Conservation (phyloP, 2,888 invertebrate species). For the Allacma fusca region DNA sequence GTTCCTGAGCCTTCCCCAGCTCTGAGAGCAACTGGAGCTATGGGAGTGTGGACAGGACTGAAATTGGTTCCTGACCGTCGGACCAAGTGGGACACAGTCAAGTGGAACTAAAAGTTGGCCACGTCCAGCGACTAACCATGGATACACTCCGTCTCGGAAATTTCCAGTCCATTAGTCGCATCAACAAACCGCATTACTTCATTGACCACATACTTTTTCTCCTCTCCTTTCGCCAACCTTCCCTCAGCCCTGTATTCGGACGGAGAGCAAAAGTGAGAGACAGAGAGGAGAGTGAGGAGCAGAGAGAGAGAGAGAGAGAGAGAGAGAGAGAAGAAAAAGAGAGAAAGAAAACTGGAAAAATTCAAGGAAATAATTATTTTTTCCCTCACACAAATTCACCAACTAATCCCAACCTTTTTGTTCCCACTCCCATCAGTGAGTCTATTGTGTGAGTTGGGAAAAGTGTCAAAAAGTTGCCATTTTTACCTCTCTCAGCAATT, state of each 20-base stretch:
- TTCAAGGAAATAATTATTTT: no score
- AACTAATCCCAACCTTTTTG: no score
- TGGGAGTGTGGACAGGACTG: background rate
- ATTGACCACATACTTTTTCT: conserved; percentile 42
- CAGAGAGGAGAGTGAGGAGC: background rate
- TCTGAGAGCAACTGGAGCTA: background rate
- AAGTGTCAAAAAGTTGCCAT: no score
- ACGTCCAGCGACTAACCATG: conserved; percentile 24
- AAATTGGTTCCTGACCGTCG: conserved; percentile 11
- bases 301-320: background rate
- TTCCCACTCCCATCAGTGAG: no score
- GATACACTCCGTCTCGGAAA: conserved; percentile 32
- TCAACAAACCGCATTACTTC: conserved; percentile 51
- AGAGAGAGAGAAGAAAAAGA: background rate
- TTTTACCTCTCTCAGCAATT: no score
- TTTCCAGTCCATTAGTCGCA: conserved; percentile 49
- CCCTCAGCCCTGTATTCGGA: background rate
- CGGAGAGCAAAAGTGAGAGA: background rate
- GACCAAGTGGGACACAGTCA: conserved; percentile 39
- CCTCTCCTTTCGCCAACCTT: conserved; percentile 7
- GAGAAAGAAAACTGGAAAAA: background rate
- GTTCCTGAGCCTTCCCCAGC: background rate
- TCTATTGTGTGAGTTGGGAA: no score
- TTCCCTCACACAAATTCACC: no score
- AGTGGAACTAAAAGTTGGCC: conserved; percentile 51